Evolutionary conservation across 2,888 invertebrate genomes (phyloP).

Genomic region (Campoletis raptor): DNA sequence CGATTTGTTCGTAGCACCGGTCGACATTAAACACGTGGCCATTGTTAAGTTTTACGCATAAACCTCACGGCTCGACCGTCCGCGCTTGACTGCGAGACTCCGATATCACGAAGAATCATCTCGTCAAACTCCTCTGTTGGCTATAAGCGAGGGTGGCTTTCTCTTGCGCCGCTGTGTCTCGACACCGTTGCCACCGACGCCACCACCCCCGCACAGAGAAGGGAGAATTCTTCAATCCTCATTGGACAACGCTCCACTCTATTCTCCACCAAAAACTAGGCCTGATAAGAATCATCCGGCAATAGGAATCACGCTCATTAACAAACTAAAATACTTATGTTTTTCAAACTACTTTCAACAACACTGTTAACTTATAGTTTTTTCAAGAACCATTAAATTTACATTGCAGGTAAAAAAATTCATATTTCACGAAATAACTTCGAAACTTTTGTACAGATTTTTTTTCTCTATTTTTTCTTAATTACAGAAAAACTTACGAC

Average conservation of each 20-base stretch:
- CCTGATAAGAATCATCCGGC: conserved; percentile 16
- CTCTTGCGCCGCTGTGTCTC: conserved; percentile 8
- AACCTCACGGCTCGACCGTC: conserved; percentile 71
- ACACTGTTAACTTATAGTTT: not conserved
- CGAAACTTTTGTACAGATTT: too few relatives aligned
- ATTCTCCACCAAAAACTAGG: conserved; percentile 1
- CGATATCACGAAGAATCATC: conserved; percentile 58
- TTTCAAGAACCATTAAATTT: not conserved
- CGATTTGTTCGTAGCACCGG: conserved; percentile 58
- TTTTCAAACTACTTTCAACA: not conserved
- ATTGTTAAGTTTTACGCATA: conserved; percentile 55
- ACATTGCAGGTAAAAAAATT: too few relatives aligned
- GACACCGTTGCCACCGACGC: conserved; percentile 17
- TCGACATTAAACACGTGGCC: conserved; percentile 69
- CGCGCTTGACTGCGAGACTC: conserved; percentile 74
- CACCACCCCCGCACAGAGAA: conserved; percentile 23
- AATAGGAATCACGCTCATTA: conserved; percentile 26
- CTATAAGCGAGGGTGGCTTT: conserved; percentile 51
- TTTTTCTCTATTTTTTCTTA: too few relatives aligned
- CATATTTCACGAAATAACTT: too few relatives aligned
- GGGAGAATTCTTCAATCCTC: conserved; percentile 56
- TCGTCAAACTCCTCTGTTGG: conserved; percentile 34
- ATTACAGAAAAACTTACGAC: too few relatives aligned
- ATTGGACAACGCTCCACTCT: conserved; percentile 39
- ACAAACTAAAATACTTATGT: conserved; percentile 4